Base-by-base conservation (phyloP, 2,113 vertebrate species). In the Xerus inauris region DNA sequence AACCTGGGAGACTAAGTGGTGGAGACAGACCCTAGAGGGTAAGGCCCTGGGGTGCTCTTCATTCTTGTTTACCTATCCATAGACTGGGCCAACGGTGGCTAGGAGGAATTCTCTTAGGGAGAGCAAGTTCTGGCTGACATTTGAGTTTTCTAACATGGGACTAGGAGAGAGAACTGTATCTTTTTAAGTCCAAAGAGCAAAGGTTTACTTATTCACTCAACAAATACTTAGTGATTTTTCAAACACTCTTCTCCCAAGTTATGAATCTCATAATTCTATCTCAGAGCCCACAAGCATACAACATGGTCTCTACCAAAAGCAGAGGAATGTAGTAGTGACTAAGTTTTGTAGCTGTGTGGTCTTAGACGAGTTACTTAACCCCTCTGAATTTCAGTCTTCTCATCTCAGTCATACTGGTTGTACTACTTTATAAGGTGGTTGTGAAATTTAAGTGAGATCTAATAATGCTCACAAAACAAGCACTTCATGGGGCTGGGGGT, bases 11-110 rank as follows among this genome's bases (percentile, higher is more conserved):
- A 54, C 77, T 4, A 77, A 67, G 38, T 45, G 67, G 76, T 87
- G 72, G 92, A 79, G 42, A 94, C 82, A 97, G 96, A 84, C 96
- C 45, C 91, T 94, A 82, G 82, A 24, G 89, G 42, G 49, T 40
- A 93, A 95, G 72, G 20, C 95, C 88, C 95, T 75, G 30, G 86
- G 73, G 89, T 86, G 65, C 42, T 28, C 51, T 62, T 94, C 0
- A 0, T 95, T 94, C 93, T 97, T 96, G 96, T 98, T 97, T 97
- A 97, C 91, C 85, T 72, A 87, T 40, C 65, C 49, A 81, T 88
- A 85, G 40, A 90, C 62, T 91, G 12, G 72, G 32, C 24, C 49
- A 65, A 73, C 54, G 16, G 40, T 24, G 1, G 69, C 64, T 83
- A 79, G 38, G 80, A 95, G 30, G 8, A 93, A 91, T 45, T n/a